Conservation (phyloP, 2,113 vertebrate genomes). For the Hippoglossus stenolepis region DNA sequence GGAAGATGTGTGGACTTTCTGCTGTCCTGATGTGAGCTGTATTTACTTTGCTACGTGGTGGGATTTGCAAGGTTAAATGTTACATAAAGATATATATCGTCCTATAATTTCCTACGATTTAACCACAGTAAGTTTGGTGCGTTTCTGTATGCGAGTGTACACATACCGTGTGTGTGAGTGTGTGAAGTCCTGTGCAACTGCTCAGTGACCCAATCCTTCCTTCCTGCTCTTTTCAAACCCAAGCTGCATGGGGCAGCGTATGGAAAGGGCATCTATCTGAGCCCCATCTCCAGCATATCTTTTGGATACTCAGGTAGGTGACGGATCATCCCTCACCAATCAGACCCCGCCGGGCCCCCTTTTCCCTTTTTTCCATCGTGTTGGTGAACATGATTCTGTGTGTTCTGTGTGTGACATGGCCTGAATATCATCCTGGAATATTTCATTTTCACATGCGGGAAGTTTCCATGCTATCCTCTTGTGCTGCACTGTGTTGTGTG, state of each 20-base stretch:
- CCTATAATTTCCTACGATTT: neutral
- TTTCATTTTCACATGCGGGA: constrained; percentile 55
- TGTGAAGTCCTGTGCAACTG: constrained; percentile 39
- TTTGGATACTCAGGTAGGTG: constrained; percentile 99
- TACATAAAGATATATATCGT: neutral
- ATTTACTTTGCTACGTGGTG: neutral
- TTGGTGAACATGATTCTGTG: constrained; percentile 33
- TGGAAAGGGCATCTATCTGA: constrained; percentile 99
- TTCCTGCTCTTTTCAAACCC: constrained; percentile 86
- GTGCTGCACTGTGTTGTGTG: constrained; percentile 41
- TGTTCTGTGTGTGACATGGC: constrained; percentile 50
- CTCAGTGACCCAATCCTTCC: constrained; percentile 74
- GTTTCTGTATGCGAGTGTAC: constrained; percentile 11
- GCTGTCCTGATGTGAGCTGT: neutral
- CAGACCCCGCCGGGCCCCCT: constrained; percentile 3
- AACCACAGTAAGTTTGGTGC: neutral
- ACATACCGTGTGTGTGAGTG: constrained; percentile 15
- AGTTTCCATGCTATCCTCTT: constrained; percentile 30
- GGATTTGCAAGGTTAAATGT: no score
- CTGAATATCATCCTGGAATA: constrained; percentile 48
- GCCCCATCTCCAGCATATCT: constrained; percentile 99
- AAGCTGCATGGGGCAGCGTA: constrained; percentile 99
- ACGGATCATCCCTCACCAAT: constrained; percentile 27
- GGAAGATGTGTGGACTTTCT: no score
- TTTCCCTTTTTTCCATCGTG: constrained; percentile 24